A percentile compares a stretch with the other conserved stretches of the same genome.
These are phyloP conservation scores for Oreochromis grahami DNA, from an alignment of 2,797 vertebrate genomes.

Conservation along the genomic window DNA sequence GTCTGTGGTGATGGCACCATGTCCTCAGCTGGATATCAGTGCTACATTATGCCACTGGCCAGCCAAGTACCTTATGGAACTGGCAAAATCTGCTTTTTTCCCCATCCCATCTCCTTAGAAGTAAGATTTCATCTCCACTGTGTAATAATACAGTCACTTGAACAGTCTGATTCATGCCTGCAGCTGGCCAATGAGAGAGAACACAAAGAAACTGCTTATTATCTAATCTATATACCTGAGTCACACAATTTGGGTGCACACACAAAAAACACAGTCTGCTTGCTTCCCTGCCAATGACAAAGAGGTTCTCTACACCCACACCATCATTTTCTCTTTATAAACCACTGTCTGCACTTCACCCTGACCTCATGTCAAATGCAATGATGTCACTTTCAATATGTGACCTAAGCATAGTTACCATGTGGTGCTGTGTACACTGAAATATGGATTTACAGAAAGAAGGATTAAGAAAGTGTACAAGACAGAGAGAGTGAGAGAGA, in stretches of 20 bases:
- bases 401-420: background rate
- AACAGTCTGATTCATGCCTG: constrained; percentile 44
- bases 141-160: constrained; percentile 44
- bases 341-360: background rate
- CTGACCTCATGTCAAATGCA: background rate
- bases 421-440: background rate
- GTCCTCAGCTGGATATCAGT: constrained; percentile 2
- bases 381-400: constrained; percentile 1
- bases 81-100: background rate
- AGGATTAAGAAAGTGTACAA: constrained; percentile 10
- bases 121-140: constrained; percentile 34
- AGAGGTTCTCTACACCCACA: constrained; percentile 9
- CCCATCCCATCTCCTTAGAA: constrained; percentile 16
- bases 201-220: constrained; percentile 28
- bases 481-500: background rate
- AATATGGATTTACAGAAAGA: constrained; percentile 10
- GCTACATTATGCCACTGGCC: constrained; percentile 20
- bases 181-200: constrained; percentile 24
- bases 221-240: constrained; percentile 66
- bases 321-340: background rate
- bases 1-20: background rate
- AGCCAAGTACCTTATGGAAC: constrained; percentile 11
- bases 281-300: constrained; percentile 36
- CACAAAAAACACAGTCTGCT: constrained; percentile 33
- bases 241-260: constrained; percentile 48